A percentile compares a stretch with the other conserved stretches of the same genome.
phyloP scores from a whole-genome alignment of 2,113 vertebrate species.

The Microcebus lehilahytsara region DNA sequence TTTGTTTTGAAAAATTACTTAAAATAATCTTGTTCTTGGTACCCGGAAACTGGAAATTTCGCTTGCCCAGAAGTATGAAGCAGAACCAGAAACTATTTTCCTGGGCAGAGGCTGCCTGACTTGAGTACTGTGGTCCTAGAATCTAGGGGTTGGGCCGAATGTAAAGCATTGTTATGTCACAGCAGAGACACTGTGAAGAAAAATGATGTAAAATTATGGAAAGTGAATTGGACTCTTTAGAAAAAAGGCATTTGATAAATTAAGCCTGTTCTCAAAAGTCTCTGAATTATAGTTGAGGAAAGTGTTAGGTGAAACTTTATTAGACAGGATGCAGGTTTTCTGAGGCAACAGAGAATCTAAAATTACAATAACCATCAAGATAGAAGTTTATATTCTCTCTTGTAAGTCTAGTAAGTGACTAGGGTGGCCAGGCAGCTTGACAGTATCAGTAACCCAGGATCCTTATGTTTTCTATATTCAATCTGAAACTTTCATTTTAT shows the following conservation, averaged over 20 bases:
- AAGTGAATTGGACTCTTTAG: not conserved
- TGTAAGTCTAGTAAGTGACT: not conserved
- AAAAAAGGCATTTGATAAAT: slow-evolving; percentile 53
- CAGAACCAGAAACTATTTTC: slow-evolving; percentile 70
- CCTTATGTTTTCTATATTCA: not conserved
- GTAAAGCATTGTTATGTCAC: slow-evolving; percentile 42
- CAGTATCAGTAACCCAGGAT: not conserved
- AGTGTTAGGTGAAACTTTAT: slow-evolving; percentile 60
- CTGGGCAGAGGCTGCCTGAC: not conserved
- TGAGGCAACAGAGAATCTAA: not conserved
- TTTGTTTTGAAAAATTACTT: slow-evolving; percentile 57
- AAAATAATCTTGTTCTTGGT: slow-evolving; percentile 52
- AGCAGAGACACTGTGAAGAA: slow-evolving; percentile 38
- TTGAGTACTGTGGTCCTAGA: slow-evolving; percentile 18
- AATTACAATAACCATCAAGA: not conserved
- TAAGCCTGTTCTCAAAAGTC: slow-evolving; percentile 45
- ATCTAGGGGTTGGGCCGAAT: slow-evolving; percentile 18
- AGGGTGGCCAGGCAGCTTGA: not conserved
- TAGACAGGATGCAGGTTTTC: slow-evolving; percentile 39
- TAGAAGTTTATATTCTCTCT: not conserved
- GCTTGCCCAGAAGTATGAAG: slow-evolving; percentile 42
- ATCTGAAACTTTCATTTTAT: not conserved
- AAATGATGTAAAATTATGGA: slow-evolving; percentile 49
- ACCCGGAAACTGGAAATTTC: slow-evolving; percentile 50
- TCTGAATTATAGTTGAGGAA: slow-evolving; percentile 20